These are phyloP conservation scores for Halcyon badia DNA, from an alignment of 2,797 vertebrate species.

Conservation along the genomic window DNA sequence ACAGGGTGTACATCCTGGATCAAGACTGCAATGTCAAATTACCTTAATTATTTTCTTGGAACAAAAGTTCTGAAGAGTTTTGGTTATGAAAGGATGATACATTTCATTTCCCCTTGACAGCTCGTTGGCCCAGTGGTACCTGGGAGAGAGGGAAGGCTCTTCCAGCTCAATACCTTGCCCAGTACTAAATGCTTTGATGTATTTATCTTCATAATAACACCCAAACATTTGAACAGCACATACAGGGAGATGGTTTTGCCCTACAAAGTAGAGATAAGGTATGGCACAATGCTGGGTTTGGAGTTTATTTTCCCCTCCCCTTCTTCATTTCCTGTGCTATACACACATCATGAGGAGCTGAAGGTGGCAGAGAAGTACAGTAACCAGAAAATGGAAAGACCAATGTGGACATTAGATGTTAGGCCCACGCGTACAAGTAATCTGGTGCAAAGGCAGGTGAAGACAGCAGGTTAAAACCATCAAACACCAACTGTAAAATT, in stretches of 20 bases:
- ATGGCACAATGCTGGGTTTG: background rate
- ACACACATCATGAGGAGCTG: background rate
- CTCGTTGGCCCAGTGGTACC: background rate
- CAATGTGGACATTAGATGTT: background rate
- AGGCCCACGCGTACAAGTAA: fast-evolving
- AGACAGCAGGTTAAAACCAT: background rate
- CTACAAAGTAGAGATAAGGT: background rate
- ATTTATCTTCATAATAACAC: background rate
- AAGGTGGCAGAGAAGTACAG: background rate
- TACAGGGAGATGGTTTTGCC: background rate
- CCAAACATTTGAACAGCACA: background rate
- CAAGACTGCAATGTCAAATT: background rate
- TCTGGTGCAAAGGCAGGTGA: background rate
- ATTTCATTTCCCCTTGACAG: background rate
- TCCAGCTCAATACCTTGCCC: background rate
- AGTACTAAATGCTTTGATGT: background rate
- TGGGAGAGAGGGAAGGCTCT: background rate
- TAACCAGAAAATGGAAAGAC: background rate
- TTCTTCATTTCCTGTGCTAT: background rate
- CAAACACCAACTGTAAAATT: no score
- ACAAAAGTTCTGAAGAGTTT: background rate
- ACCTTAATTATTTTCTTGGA: slow-evolving; percentile 25
- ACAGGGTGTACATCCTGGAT: background rate
- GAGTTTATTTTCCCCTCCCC: background rate
- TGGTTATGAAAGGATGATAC: background rate